A percentile compares a stretch with the other conserved stretches of the same genome.
These are phyloP conservation scores for Stigmatopora argus DNA, from an alignment of 2,113 vertebrate genomes.

Conservation along the genomic window DNA sequence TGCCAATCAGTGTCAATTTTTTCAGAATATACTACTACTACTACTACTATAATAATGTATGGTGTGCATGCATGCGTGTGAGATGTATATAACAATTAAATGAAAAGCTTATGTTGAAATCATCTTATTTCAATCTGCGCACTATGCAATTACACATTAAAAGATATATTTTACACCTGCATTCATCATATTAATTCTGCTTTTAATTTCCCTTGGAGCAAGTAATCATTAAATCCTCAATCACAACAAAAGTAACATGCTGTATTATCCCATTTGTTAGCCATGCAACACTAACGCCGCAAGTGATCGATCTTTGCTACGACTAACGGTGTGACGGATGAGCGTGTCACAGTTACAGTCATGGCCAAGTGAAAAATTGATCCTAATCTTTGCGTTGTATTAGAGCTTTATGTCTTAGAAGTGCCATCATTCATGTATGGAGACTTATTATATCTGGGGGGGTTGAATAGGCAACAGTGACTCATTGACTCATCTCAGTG, in stretches of 20 bases:
- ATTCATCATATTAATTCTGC: slow-evolving; percentile 40
- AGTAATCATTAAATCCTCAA: slow-evolving; percentile 31
- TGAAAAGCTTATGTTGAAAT: background rate
- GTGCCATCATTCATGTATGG: slow-evolving; percentile 51
- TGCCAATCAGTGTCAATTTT: too few relatives aligned
- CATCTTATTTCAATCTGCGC: background rate
- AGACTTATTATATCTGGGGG: slow-evolving; percentile 57
- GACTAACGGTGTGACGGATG: slow-evolving; percentile 65
- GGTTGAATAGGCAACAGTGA: slow-evolving; percentile 40
- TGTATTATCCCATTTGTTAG: slow-evolving; percentile 50
- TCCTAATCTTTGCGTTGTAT: slow-evolving; percentile 40
- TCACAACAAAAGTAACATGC: slow-evolving; percentile 34
- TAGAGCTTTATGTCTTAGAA: slow-evolving; percentile 44
- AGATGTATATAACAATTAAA: too few relatives aligned
- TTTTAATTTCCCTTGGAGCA: slow-evolving; percentile 48
- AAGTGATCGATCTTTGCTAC: slow-evolving; percentile 59
- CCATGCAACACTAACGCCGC: slow-evolving; percentile 43
- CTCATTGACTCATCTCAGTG: slow-evolving; percentile 58
- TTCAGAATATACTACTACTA: too few relatives aligned
- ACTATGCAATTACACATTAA: slow-evolving; percentile 37
- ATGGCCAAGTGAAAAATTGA: slow-evolving; percentile 58
- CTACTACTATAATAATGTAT: too few relatives aligned
- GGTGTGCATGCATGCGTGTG: too few relatives aligned
- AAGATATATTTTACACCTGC: slow-evolving; percentile 10
- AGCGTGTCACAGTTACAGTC: slow-evolving; percentile 64